Evolutionary conservation across 2,888 invertebrate genomes (phyloP), one percentile per base, ranked within the genome.

Genomic region (Apotomis betuletana): DNA sequence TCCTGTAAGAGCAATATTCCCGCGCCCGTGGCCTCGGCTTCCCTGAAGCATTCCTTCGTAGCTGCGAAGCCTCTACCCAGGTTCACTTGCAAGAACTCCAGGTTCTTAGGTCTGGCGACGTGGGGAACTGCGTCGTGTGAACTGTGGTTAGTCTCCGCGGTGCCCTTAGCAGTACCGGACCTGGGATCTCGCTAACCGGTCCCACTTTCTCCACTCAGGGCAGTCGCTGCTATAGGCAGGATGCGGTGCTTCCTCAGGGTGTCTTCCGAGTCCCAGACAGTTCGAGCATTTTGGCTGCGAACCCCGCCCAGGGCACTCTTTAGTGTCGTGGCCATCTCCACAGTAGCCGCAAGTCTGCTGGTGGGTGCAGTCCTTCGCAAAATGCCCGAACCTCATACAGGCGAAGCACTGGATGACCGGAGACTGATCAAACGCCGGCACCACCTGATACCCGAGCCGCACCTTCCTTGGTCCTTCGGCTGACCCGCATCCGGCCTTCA

Each of bases 111-210:
- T 27, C 27, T 27, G 1, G 27, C 27, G 27, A 27, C 27, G 27
- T 27, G 27, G 27, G 27, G 27, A 27, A 27, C 27, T 27, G 27
- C 27, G 27, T 27, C 27, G 27, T 27, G 27, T 27, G 27, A 27
- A 27, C 27, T 27, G 27, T 27, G 27, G 27, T 27, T 27, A 2
- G 27, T 27, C 27, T 67, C 9, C 15, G 0, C 74, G 76, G 38
- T 73, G 67, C 10, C 75, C 9, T n/a, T 65, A 63, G 10, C 77
- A 55, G 15, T 77, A 67, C 4, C 10, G 36, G 0, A 49, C 13
- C 9, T 49, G 57, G 0, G 49, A n/a, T 4, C 67, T 10, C 4
- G 67, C 49, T 0, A 67, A n/a, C 3, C 36, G 3, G 13, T 67
- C 67, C 67, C 57, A 58, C 5, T 67, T 67, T 3, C 12, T 3